A percentile compares a stretch with the other conserved stretches of the same genome.
Evolutionary conservation across 2,888 invertebrate genomes (phyloP).

Genomic region (Tromatobia lineatoria): DNA sequence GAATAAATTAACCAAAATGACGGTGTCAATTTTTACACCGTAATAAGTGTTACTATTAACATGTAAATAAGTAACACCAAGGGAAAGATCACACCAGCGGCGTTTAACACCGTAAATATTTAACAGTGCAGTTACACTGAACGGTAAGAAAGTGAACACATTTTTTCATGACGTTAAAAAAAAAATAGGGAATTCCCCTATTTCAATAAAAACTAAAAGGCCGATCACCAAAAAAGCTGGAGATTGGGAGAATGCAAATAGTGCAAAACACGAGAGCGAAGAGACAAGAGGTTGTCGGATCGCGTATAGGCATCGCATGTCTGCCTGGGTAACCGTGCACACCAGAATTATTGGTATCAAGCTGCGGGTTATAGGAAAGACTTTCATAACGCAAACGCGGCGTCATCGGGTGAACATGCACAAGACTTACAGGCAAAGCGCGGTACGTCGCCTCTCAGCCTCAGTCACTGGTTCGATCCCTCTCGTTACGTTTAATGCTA

Average conservation of each 20-base stretch:
- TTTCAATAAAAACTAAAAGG: too few relatives aligned
- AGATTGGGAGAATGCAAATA: conserved; percentile 57
- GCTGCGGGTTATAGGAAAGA: conserved; percentile 69
- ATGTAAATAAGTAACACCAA: too few relatives aligned
- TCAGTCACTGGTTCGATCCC: conserved; percentile 55
- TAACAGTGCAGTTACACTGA: too few relatives aligned
- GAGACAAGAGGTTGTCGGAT: conserved; percentile 50
- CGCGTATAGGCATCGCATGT: conserved; percentile 68
- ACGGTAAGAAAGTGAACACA: too few relatives aligned
- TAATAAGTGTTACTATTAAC: too few relatives aligned
- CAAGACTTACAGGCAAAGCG: conserved; percentile 15
- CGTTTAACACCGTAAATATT: too few relatives aligned
- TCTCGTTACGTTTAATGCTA: conserved; percentile 73
- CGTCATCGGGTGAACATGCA: conserved; percentile 65
- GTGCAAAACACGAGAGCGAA: conserved; percentile 46
- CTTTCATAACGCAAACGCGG: conserved; percentile 69
- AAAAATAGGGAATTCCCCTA: too few relatives aligned
- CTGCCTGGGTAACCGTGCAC: conserved; percentile 63
- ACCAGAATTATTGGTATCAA: conserved; percentile 72
- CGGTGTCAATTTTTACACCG: too few relatives aligned
- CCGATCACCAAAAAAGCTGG: neutral
- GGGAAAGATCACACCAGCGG: too few relatives aligned
- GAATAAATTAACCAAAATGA: too few relatives aligned
- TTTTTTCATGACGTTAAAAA: too few relatives aligned
- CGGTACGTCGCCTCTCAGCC: conserved; percentile 30